Evolutionary conservation across 1,140 invertebrate species (phyloP).

Genomic region (Caerostris darwini): DNA sequence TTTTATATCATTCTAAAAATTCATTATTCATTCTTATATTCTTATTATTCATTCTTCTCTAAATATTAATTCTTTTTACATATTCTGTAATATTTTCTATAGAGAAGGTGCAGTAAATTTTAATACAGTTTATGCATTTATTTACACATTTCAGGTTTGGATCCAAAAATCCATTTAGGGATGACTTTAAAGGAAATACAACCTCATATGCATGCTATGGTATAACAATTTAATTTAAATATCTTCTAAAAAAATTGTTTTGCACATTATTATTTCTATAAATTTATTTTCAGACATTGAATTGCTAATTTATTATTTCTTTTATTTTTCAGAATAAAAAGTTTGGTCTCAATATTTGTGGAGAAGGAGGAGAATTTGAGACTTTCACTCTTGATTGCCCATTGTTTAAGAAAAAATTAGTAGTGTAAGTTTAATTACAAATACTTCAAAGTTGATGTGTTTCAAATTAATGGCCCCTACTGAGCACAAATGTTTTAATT

Average conservation of each 20-base stretch:
- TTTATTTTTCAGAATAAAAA: constrained; percentile 88
- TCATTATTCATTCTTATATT: too few relatives aligned
- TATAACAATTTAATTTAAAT: constrained; percentile 81
- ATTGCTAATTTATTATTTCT: neutral
- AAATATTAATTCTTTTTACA: too few relatives aligned
- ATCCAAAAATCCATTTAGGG: constrained; percentile 93
- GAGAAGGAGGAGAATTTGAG: constrained; percentile 99
- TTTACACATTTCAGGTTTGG: constrained; percentile 83
- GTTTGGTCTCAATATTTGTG: constrained; percentile 98
- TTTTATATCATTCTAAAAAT: too few relatives aligned
- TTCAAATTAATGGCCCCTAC: neutral
- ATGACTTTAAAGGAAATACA: constrained; percentile 92
- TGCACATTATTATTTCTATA: neutral
- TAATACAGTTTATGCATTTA: too few relatives aligned
- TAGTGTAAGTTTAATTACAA: constrained; percentile 88
- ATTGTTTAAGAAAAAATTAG: constrained; percentile 93
- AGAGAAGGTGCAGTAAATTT: too few relatives aligned
- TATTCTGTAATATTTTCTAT: too few relatives aligned
- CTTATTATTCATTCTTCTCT: too few relatives aligned
- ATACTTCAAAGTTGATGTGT: neutral
- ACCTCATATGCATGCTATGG: constrained; percentile 92
- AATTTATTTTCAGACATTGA: neutral
- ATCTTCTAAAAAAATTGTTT: neutral
- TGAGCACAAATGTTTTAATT: too few relatives aligned
- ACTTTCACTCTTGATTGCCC: constrained; percentile 98